phyloP scores from a whole-genome alignment of 2,113 vertebrate genomes.

The Tyto alba region DNA sequence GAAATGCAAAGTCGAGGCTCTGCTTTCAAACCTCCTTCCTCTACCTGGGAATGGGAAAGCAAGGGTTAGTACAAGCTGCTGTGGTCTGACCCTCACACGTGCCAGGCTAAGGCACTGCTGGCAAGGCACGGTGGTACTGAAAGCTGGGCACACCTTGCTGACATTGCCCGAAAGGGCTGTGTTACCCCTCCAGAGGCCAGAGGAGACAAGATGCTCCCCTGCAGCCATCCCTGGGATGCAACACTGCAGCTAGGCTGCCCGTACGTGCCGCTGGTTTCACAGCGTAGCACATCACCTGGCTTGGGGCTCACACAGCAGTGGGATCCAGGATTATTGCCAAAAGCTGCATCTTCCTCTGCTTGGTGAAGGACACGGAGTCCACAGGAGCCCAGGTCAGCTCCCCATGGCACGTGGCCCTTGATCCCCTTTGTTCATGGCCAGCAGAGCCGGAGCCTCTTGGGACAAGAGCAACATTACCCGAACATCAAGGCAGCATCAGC shows the following conservation, averaged over 20 bases:
- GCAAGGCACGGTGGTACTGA: background rate
- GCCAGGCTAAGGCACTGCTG: background rate
- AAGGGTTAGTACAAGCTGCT: background rate
- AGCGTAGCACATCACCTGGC: fast-evolving
- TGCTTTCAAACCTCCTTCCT: background rate
- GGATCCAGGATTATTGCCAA: background rate
- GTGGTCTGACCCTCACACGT: background rate
- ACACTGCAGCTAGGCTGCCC: too few relatives aligned
- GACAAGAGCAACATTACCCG: background rate
- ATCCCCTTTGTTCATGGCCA: background rate
- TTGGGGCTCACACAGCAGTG: background rate
- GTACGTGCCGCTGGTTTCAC: fast-evolving
- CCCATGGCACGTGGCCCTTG: background rate
- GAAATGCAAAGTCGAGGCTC: background rate
- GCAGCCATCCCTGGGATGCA: background rate
- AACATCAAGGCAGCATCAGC: fast-evolving
- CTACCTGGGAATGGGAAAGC: background rate
- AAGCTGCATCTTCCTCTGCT: background rate
- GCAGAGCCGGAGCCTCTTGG: background rate
- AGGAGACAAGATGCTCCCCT: background rate
- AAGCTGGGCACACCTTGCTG: background rate
- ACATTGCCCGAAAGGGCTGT: background rate
- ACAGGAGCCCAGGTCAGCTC: background rate
- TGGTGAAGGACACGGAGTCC: background rate
- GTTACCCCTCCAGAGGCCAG: background rate